phyloP scores from a whole-genome alignment of 2,797 vertebrate species.

The Coccyzus lansbergi region DNA sequence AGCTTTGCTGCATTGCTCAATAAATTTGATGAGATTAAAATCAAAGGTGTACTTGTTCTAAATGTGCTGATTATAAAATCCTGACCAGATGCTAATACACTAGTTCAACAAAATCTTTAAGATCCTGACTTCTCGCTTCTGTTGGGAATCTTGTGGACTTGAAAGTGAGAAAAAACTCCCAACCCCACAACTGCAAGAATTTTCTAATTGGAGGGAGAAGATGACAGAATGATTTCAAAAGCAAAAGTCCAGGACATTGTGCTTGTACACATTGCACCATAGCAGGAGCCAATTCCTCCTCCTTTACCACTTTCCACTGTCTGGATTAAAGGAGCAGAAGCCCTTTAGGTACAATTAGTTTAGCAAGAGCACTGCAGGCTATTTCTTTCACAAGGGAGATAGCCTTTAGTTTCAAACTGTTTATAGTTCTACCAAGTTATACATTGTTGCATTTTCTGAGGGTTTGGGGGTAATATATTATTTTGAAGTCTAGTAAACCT shows the following conservation, averaged over 20 bases:
- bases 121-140: neutral
- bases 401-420: neutral
- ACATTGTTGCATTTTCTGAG: neutral
- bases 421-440: neutral
- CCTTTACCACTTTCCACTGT: neutral
- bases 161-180: neutral
- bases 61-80: neutral
- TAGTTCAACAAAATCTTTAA: neutral
- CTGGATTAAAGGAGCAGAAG: neutral
- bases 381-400: neutral
- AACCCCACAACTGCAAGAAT: neutral
- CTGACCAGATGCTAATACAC: neutral
- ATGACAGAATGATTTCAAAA: neutral
- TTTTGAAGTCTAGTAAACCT: neutral
- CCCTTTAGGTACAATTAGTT: neutral
- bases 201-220: neutral
- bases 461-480: neutral
- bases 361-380: neutral
- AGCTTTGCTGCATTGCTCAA: neutral
- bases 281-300: neutral
- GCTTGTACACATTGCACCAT: neutral
- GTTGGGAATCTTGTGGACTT: neutral
- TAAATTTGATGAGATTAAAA: slow-evolving; percentile 7
- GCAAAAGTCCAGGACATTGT: neutral
- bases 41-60: neutral